These are phyloP conservation scores for Silurus lanzhouensis DNA, from an alignment of 2,797 vertebrate species.

Conservation along the genomic window DNA sequence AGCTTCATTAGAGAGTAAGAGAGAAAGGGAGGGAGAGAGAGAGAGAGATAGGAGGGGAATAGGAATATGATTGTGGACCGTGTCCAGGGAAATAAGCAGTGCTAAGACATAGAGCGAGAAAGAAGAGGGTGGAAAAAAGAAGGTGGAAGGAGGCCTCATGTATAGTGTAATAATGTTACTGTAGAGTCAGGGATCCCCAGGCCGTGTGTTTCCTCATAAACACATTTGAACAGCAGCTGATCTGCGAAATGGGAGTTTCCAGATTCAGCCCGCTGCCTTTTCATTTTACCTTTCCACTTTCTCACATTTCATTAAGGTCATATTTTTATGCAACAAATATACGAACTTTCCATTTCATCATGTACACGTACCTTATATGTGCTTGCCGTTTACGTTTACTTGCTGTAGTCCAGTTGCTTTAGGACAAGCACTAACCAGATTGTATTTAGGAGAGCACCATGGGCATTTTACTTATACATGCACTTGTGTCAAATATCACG, in stretches of 20 bases:
- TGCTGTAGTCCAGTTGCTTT: not conserved
- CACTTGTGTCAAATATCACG: not conserved
- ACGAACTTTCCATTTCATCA: not conserved
- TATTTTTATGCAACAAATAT: not conserved
- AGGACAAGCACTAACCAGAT: not conserved
- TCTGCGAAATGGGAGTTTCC: conserved; percentile 31
- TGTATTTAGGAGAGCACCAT: not conserved
- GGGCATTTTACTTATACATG: not conserved
- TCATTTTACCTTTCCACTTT: not conserved
- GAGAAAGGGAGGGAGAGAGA: conserved; percentile 7
- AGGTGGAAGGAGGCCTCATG: conserved; percentile 19
- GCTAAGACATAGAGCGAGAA: not conserved
- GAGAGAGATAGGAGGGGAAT: conserved; percentile 24
- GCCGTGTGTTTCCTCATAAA: conserved; percentile 42
- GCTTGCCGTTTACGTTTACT: not conserved
- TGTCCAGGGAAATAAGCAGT: conserved; percentile 52
- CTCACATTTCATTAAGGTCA: not conserved
- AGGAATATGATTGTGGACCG: conserved; percentile 25
- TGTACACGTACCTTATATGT: not conserved
- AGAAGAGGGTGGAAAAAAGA: not conserved
- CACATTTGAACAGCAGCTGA: conserved; percentile 25
- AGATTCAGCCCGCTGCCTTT: conserved; percentile 2
- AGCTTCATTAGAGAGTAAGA: conserved; percentile 72
- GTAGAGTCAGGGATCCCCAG: conserved; percentile 55
- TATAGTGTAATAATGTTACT: conserved; percentile 40